Evolutionary conservation across 2,888 invertebrate species (phyloP).

Genomic region (Furcula furcula): DNA sequence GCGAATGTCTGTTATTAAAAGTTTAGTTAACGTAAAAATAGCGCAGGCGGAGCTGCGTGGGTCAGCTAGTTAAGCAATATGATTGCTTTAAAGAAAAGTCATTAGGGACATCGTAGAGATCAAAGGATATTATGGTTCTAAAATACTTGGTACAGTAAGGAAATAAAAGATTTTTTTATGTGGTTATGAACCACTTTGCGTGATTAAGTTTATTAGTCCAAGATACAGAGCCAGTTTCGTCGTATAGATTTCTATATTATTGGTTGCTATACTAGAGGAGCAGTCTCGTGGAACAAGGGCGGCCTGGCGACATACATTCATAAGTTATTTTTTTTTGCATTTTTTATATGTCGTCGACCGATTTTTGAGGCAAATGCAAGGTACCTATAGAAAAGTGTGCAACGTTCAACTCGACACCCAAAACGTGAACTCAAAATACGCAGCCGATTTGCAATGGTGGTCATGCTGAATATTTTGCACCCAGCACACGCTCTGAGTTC

Average conservation of each 20-base stretch:
- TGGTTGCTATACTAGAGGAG: constrained; percentile 65
- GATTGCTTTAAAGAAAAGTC: no score
- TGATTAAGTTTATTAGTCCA: constrained; percentile 65
- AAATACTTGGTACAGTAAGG: no score
- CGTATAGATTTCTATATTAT: constrained; percentile 48
- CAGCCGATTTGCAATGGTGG: constrained; percentile 42
- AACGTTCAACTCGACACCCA: constrained; percentile 69
- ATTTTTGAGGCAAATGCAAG: constrained; percentile 51
- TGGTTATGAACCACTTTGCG: constrained; percentile 69
- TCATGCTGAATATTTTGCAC: constrained; percentile 61
- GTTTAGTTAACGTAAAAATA: no score
- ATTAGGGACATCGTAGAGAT: no score
- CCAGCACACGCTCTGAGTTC: constrained; percentile 67
- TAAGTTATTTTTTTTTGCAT: constrained; percentile 50
- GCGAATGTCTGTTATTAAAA: no score
- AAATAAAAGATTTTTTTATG: constrained; percentile 41
- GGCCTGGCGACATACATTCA: constrained; percentile 60
- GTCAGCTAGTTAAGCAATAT: no score
- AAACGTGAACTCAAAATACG: constrained; percentile 76
- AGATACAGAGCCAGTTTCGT: constrained; percentile 65
- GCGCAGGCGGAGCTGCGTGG: no score
- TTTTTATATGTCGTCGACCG: constrained; percentile 61
- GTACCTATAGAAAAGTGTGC: constrained; percentile 74
- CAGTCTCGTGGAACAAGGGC: constrained; percentile 67
- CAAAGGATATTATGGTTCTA: no score